phyloP scores from a whole-genome alignment of 2,888 invertebrate genomes.

The Zeuzera pyrina region DNA sequence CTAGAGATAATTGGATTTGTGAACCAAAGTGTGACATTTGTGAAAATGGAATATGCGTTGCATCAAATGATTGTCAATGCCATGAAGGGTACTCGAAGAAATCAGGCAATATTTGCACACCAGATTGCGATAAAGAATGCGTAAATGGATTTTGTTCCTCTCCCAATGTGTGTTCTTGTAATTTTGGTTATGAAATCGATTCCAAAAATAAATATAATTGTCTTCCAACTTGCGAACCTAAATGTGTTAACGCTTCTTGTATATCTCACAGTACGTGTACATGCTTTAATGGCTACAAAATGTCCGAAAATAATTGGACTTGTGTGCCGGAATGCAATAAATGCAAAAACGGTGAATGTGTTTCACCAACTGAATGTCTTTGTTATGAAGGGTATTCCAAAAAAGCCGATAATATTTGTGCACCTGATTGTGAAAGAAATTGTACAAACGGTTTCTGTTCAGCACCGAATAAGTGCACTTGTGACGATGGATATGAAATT shows the following conservation, averaged over 20 bases:
- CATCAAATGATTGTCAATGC: slow-evolving; percentile 24
- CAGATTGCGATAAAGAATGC: slow-evolving; percentile 25
- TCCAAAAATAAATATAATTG: slow-evolving; percentile 8
- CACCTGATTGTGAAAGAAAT: slow-evolving; percentile 3
- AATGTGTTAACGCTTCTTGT: slow-evolving; percentile 29
- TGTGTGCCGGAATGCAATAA: slow-evolving; percentile 17
- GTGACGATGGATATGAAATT: slow-evolving; percentile 13
- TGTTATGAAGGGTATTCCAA: slow-evolving; percentile 1
- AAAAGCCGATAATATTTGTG: no score
- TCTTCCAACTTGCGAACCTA: slow-evolving; percentile 23
- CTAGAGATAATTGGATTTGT: slow-evolving; percentile 15
- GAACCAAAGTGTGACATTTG: slow-evolving; percentile 25
- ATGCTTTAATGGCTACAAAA: slow-evolving; percentile 24
- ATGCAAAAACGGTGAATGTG: slow-evolving; percentile 9
- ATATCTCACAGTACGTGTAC: slow-evolving; percentile 24
- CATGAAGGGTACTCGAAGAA: slow-evolving; percentile 15
- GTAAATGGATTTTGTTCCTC: slow-evolving; percentile 20
- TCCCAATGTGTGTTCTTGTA: slow-evolving; percentile 9
- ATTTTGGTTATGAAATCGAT: slow-evolving; percentile 9
- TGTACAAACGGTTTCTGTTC: slow-evolving; percentile 16
- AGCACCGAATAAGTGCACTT: slow-evolving; percentile 12
- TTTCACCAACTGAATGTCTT: slow-evolving; percentile 17
- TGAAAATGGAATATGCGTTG: slow-evolving; percentile 27
- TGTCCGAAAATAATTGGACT: slow-evolving; percentile 14
- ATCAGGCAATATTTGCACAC: slow-evolving; percentile 15